Evolutionary conservation across 2,113 vertebrate genomes (phyloP).

Genomic region (Piprites chloris): DNA sequence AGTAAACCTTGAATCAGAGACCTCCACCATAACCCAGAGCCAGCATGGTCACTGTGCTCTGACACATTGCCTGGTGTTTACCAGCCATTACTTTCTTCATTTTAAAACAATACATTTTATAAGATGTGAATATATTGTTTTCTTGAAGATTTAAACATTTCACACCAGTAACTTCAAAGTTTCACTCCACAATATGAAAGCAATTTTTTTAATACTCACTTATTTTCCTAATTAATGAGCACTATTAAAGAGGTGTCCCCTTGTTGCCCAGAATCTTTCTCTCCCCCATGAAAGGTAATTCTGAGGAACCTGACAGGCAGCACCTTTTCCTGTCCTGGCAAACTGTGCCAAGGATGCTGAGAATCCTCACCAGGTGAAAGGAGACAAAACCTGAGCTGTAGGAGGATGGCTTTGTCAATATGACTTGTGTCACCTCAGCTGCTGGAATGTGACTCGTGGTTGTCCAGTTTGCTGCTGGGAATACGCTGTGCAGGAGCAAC

Average conservation of each 20-base stretch:
- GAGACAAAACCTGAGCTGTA: not conserved
- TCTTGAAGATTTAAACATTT: not conserved
- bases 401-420: not conserved
- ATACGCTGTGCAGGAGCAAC: not conserved
- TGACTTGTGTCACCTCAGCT: not conserved
- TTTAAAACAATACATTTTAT: not conserved
- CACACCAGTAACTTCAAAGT: not conserved
- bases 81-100: not conserved
- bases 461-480: not conserved
- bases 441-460: accelerated
- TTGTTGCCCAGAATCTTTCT: not conserved
- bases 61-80: not conserved
- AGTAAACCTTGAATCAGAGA: conserved; percentile 25
- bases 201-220: not conserved
- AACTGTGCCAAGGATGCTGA: not conserved
- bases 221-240: not conserved
- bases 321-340: not conserved
- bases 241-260: not conserved
- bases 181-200: not conserved
- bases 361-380: not conserved
- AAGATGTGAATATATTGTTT: not conserved
- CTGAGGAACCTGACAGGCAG: not conserved
- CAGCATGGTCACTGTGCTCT: not conserved
- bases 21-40: not conserved
- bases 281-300: not conserved